Conservation (phyloP, 2,113 vertebrate genomes). For the Engystomops pustulosus region DNA sequence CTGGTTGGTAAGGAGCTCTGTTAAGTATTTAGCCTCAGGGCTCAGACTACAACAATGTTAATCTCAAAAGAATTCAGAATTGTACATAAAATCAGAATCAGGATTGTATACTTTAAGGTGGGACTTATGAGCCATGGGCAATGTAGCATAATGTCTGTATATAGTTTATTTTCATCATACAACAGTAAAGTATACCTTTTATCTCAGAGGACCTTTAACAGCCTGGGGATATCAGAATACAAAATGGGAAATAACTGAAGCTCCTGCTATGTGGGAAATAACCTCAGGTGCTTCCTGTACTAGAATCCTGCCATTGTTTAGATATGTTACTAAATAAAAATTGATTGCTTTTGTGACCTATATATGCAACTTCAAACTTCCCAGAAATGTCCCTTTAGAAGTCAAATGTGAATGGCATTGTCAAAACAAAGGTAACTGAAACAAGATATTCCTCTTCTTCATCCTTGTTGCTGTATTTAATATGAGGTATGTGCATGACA, state of each 20-base stretch:
- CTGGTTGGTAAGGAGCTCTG: no score
- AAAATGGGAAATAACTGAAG: neutral
- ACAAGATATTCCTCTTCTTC: neutral
- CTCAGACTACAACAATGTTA: no score
- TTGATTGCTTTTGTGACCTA: neutral
- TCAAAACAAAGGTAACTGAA: neutral
- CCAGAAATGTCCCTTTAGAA: neutral
- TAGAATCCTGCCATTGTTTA: constrained; percentile 4
- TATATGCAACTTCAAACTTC: neutral
- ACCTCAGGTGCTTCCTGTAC: constrained; percentile 43
- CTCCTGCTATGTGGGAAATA: constrained; percentile 4
- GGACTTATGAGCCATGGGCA: no score
- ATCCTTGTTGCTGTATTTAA: neutral
- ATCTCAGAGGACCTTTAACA: neutral
- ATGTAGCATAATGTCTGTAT: no score
- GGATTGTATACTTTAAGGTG: no score
- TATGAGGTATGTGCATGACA: neutral
- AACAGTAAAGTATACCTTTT: neutral
- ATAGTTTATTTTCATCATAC: neutral
- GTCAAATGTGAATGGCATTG: neutral
- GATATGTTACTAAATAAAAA: neutral
- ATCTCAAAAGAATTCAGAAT: no score
- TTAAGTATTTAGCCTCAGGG: no score
- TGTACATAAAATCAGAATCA: no score
- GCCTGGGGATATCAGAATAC: constrained; percentile 21